Evolutionary conservation across 2,888 invertebrate genomes (phyloP).

Genomic region (Tiphia femorata): DNA sequence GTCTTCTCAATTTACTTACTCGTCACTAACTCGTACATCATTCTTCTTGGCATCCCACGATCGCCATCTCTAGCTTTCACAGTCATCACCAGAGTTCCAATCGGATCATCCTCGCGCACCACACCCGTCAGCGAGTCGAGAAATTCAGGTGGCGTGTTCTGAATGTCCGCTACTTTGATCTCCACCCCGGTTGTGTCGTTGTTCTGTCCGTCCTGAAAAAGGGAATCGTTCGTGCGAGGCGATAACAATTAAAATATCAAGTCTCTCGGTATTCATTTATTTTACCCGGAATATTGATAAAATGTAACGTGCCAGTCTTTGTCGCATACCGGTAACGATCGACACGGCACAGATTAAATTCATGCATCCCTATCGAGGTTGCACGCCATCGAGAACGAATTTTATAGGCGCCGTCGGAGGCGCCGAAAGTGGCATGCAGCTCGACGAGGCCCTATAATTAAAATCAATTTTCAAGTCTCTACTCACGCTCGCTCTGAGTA

Average conservation of each 20-base stretch:
- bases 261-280: too few species aligned
- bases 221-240: not conserved
- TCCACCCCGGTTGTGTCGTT: conserved; percentile 81
- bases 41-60: conserved; percentile 83
- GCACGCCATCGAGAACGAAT: not conserved
- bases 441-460: conserved; percentile 16
- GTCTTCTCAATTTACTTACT: conserved; percentile 78
- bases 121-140: conserved; percentile 84
- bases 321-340: too few species aligned
- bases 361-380: not conserved
- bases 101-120: conserved; percentile 85
- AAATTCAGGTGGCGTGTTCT: conserved; percentile 89
- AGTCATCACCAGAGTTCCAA: conserved; percentile 84
- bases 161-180: conserved; percentile 85
- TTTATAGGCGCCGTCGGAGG: not conserved
- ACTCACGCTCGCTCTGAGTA: conserved; percentile 82
- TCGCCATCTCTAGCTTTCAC: conserved; percentile 89
- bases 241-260: not conserved
- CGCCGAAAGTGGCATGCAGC: not conserved
- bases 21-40: conserved; percentile 82
- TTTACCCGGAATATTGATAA: too few species aligned
- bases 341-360: not conserved
- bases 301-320: too few species aligned
- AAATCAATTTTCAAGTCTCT: conserved; percentile 29
- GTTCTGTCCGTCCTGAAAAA: conserved; percentile 81